Conservation (phyloP, 1,140 invertebrate genomes). For the Aphaenogaster ashmeadi region DNA sequence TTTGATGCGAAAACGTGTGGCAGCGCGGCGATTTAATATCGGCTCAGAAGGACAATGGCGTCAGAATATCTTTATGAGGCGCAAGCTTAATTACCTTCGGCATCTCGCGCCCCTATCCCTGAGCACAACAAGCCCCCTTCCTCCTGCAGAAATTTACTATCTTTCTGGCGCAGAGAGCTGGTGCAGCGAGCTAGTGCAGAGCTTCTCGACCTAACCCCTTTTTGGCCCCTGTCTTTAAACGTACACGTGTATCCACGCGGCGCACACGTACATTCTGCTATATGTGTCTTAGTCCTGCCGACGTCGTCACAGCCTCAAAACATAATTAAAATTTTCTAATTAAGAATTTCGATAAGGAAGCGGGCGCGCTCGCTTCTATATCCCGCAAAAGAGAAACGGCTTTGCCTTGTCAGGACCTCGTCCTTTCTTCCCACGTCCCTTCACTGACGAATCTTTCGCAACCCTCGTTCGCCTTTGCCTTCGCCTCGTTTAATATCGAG, state of each 20-base stretch:
- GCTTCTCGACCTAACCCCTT: slow-evolving; percentile 27
- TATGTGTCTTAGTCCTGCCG: slow-evolving; percentile 34
- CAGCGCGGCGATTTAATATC: slow-evolving; percentile 80
- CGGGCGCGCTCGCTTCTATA: slow-evolving; percentile 52
- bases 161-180: slow-evolving; percentile 64
- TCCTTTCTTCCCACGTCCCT: slow-evolving; percentile 12
- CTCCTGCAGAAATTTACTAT: slow-evolving; percentile 76
- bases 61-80: slow-evolving; percentile 76
- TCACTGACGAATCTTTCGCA: not conserved
- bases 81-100: slow-evolving; percentile 83
- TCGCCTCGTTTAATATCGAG: slow-evolving; percentile 64
- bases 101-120: slow-evolving; percentile 37
- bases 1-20: slow-evolving; percentile 9
- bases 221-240: slow-evolving; percentile 16
- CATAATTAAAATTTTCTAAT: slow-evolving; percentile 88
- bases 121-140: slow-evolving; percentile 81
- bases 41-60: slow-evolving; percentile 67
- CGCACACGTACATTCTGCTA: slow-evolving; percentile 26
- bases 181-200: not conserved
- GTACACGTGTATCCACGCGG: not conserved
- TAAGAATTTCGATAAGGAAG: slow-evolving; percentile 87
- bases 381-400: slow-evolving; percentile 58
- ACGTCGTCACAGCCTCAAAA: slow-evolving; percentile 78
- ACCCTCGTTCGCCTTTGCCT: slow-evolving; percentile 24
- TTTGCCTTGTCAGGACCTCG: slow-evolving; percentile 66